Percentiles rank a stretch among this genome's conserved stretches.
These are phyloP conservation scores for Tylochromis polylepis DNA, from an alignment of 2,113 vertebrate species.

Conservation along the genomic window DNA sequence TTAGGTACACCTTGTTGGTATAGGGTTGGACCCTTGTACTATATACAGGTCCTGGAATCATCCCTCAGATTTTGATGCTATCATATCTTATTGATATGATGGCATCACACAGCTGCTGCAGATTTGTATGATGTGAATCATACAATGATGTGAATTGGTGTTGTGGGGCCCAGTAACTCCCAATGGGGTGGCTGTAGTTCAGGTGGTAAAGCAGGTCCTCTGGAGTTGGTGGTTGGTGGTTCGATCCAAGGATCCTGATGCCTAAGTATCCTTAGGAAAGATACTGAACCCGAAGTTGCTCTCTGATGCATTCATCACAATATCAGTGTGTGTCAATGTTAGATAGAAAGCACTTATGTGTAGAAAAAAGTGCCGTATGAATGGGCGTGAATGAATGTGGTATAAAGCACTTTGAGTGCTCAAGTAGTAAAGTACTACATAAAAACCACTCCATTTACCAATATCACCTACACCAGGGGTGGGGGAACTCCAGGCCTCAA, in stretches of 20 bases:
- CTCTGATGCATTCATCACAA: background rate
- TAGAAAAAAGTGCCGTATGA: background rate
- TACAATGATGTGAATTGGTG: background rate
- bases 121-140: background rate
- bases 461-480: background rate
- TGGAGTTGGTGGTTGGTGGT: background rate
- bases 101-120: background rate
- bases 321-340: background rate
- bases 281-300: background rate
- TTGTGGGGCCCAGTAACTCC: background rate
- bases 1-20: background rate
- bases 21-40: background rate
- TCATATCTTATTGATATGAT: background rate
- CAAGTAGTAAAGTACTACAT: background rate
- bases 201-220: background rate
- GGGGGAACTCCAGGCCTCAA: too few relatives aligned
- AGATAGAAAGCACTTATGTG: background rate
- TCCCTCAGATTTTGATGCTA: background rate
- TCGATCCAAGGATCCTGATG: background rate
- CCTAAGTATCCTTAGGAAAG: background rate
- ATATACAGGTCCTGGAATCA: background rate
- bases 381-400: background rate
- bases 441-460: background rate
- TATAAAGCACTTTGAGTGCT: background rate
- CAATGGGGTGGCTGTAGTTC: background rate